phyloP scores from a whole-genome alignment of 2,888 invertebrate genomes.

The Cerastis rubricosa region DNA sequence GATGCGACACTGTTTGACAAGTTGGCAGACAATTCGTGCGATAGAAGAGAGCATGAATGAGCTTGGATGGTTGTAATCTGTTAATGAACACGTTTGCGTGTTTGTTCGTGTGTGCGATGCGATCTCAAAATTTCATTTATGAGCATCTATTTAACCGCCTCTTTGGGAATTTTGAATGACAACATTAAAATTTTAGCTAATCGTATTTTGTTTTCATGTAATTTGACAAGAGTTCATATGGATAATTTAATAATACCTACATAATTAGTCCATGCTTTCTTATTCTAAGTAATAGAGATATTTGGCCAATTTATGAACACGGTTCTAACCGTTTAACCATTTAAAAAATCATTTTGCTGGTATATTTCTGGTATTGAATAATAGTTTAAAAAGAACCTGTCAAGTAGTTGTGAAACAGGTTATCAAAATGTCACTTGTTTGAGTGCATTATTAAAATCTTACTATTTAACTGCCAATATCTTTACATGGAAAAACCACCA shows the following conservation, averaged over 20 bases:
- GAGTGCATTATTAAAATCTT: too few relatives aligned
- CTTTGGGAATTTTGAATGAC: not conserved
- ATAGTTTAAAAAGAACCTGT: not conserved
- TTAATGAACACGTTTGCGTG: slow-evolving; percentile 81
- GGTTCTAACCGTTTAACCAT: not conserved
- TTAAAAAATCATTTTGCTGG: not conserved
- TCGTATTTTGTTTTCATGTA: not conserved
- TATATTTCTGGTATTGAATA: not conserved
- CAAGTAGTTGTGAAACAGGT: not conserved
- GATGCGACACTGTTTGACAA: slow-evolving; percentile 81
- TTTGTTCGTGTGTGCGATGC: slow-evolving; percentile 72
- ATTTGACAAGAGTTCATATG: not conserved
- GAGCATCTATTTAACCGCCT: not conserved
- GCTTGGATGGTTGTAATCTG: slow-evolving; percentile 79
- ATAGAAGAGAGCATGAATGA: slow-evolving; percentile 85
- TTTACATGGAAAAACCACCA: not conserved
- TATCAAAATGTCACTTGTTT: not conserved
- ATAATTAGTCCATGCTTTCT: not conserved
- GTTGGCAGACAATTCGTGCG: slow-evolving; percentile 81
- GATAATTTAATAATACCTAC: not conserved
- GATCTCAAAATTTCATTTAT: slow-evolving; percentile 36
- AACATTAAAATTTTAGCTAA: slow-evolving; percentile 11
- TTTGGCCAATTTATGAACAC: not conserved
- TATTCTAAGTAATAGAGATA: not conserved
- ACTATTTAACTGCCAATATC: not conserved